phyloP scores from a whole-genome alignment of 2,888 invertebrate genomes.

The Diadegma fenestrale region DNA sequence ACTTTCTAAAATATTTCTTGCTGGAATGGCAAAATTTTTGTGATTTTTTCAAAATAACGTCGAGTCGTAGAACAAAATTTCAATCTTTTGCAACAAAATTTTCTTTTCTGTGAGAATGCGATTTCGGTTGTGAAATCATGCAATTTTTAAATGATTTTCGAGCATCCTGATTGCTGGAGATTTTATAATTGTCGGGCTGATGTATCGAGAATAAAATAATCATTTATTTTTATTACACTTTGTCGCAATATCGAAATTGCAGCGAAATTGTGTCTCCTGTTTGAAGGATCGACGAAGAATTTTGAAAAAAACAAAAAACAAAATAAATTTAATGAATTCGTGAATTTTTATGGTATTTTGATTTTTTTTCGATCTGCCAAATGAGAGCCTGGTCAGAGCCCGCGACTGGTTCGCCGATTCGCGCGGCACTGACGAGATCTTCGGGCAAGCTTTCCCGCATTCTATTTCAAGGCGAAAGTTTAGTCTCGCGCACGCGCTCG shows the following conservation, averaged over 20 bases:
- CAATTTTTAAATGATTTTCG: not conserved
- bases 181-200: conserved; percentile 5
- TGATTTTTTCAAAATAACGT: no score
- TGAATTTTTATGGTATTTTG: conserved; percentile 35
- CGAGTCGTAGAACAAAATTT: no score
- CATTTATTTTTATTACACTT: conserved; percentile 14
- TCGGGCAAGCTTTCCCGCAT: conserved; percentile 67
- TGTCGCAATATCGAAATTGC: conserved; percentile 7
- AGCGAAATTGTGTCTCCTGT: not conserved
- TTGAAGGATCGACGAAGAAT: conserved; percentile 5
- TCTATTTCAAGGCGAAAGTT: conserved; percentile 72
- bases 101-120: no score
- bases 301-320: not conserved
- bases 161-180: conserved; percentile 7
- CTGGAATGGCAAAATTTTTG: no score
- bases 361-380: conserved; percentile 12
- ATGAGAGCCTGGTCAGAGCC: conserved; percentile 55
- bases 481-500: conserved; percentile 75
- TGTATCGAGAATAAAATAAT: not conserved
- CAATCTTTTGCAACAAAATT: no score
- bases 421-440: conserved; percentile 74
- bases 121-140: not conserved
- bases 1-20: no score
- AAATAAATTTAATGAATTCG: conserved; percentile 1
- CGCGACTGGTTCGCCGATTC: conserved; percentile 73